Evolutionary conservation across 2,113 vertebrate species (phyloP).

Genomic region (Callionymus lyra): DNA sequence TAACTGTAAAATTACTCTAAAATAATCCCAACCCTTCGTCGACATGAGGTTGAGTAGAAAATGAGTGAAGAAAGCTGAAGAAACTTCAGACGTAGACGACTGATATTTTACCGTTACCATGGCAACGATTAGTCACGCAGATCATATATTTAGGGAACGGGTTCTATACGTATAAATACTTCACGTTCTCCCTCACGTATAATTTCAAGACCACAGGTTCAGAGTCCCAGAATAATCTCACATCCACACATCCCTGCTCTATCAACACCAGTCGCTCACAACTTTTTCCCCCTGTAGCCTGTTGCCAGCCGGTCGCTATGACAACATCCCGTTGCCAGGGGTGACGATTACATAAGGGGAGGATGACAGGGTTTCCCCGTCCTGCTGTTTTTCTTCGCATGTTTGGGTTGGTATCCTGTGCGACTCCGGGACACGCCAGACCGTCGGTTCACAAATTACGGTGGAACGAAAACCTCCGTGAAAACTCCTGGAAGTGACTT

Average conservation of each 20-base stretch:
- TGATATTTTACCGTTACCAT: no score
- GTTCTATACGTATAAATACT: no score
- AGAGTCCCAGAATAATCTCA: slow-evolving; percentile 13
- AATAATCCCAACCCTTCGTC: no score
- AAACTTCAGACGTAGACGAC: no score
- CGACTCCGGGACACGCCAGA: slow-evolving; percentile 10
- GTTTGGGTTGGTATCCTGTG: slow-evolving; percentile 18
- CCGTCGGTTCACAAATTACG: not conserved
- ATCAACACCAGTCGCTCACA: slow-evolving; percentile 27
- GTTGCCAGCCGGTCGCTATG: slow-evolving; percentile 35
- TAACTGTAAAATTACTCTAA: no score
- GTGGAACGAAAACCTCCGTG: not conserved
- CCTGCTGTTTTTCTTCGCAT: not conserved
- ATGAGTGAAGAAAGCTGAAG: no score
- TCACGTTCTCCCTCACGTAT: no score
- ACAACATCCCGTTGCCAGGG: slow-evolving; percentile 18
- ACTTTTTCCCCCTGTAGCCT: slow-evolving; percentile 18
- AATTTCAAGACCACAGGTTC: slow-evolving; percentile 17
- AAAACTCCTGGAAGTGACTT: not conserved
- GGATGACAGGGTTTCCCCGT: slow-evolving; percentile 16
- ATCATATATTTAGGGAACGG: no score
- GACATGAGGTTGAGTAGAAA: no score
- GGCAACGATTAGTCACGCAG: no score
- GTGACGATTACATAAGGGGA: slow-evolving; percentile 35
- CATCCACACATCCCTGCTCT: slow-evolving; percentile 6